These are phyloP conservation scores for Eulithis testata DNA, from an alignment of 2,888 invertebrate genomes.

Conservation along the genomic window DNA sequence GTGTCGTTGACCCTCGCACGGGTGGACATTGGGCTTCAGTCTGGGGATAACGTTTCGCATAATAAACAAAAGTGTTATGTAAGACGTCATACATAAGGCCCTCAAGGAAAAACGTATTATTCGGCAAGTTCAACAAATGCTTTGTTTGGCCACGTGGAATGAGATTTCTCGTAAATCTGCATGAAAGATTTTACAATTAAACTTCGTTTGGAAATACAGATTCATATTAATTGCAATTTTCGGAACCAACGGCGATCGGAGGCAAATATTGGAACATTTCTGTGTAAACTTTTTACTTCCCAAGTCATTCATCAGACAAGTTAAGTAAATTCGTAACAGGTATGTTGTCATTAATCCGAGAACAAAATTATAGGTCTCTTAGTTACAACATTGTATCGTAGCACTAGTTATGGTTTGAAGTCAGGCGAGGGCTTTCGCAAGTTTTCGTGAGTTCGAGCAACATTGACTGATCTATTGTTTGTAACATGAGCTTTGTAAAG, in stretches of 20 bases:
- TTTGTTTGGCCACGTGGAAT: constrained; percentile 17
- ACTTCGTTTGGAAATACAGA: no score
- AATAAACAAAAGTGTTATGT: constrained; percentile 56
- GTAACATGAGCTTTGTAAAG: constrained; percentile 44
- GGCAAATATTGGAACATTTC: not conserved
- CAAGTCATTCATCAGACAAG: constrained; percentile 16
- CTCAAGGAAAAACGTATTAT: constrained; percentile 16
- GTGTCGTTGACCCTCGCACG: constrained; percentile 70
- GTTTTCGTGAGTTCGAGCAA: constrained; percentile 72
- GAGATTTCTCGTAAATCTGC: constrained; percentile 7
- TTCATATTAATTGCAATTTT: no score
- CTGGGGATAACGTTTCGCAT: constrained; percentile 66
- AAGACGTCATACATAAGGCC: constrained; percentile 25
- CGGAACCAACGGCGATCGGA: not conserved
- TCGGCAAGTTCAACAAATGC: constrained; percentile 19
- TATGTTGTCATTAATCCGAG: constrained; percentile 30
- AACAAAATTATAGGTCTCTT: constrained; percentile 46
- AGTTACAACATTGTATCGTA: constrained; percentile 49
- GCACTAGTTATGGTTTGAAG: constrained; percentile 47
- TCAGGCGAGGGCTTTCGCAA: constrained; percentile 70
- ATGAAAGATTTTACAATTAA: constrained; percentile 1
- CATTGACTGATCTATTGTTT: constrained; percentile 77
- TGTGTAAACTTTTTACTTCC: constrained; percentile 4
- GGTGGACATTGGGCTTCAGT: constrained; percentile 60
- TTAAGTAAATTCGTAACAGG: constrained; percentile 18